Conservation (phyloP, 2,888 invertebrate genomes). For the Drosophila anomalata region DNA sequence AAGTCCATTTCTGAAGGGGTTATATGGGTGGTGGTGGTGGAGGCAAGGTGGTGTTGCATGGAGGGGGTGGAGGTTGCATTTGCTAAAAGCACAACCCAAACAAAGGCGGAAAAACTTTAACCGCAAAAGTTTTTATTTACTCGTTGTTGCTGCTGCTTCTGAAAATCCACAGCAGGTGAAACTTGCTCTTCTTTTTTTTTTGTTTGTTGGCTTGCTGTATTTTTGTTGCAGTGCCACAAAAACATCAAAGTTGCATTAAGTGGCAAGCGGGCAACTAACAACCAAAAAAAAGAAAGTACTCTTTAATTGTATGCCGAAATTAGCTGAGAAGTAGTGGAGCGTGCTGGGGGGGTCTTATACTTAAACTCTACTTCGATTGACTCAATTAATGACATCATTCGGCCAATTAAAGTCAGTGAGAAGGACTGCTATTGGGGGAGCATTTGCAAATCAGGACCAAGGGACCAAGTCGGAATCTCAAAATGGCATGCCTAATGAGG, state of each 20-base stretch:
- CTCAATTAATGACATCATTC: slow-evolving; percentile 27
- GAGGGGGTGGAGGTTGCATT: slow-evolving; percentile 10
- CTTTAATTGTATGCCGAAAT: slow-evolving; percentile 61
- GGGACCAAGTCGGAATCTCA: slow-evolving; percentile 17
- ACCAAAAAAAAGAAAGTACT: slow-evolving; percentile 7
- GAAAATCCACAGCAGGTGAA: slow-evolving; percentile 59
- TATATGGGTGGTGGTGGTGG: neutral
- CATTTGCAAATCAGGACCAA: slow-evolving; percentile 6
- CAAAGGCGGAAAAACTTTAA: slow-evolving; percentile 58
- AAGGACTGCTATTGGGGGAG: neutral
- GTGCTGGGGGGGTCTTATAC: neutral
- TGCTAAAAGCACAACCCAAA: slow-evolving; percentile 39
- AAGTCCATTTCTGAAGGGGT: slow-evolving; percentile 26
- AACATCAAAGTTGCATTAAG: slow-evolving; percentile 74
- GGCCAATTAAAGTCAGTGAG: slow-evolving; percentile 23
- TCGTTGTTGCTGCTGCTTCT: slow-evolving; percentile 19
- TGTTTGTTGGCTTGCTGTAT: neutral
- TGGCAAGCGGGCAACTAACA: slow-evolving; percentile 27
- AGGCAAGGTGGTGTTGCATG: neutral
- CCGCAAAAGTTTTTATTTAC: slow-evolving; percentile 57
- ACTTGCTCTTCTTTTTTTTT: slow-evolving; percentile 11
- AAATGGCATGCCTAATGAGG: slow-evolving; percentile 77
- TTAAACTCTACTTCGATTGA: slow-evolving; percentile 13
- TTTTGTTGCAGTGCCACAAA: slow-evolving; percentile 42
- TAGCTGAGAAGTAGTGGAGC: slow-evolving; percentile 4